Base-by-base conservation (phyloP, 2,113 vertebrate genomes). In the Corythoichthys haematopterus region DNA sequence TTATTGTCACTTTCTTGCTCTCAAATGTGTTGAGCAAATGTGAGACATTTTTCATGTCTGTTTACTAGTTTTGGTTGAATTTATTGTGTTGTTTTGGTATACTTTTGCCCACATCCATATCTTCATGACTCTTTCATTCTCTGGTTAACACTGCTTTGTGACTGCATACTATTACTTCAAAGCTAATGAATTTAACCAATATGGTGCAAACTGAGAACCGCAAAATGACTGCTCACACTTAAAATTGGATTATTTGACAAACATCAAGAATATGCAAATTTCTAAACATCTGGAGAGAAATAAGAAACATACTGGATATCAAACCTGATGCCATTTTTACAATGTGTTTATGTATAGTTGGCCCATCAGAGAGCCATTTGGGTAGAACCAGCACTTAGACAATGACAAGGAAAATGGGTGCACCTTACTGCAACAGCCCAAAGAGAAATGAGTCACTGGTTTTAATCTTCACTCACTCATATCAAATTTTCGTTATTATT, bases 21-120 rank as follows among this genome's bases (percentile, higher is more conserved):
- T 66, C 51, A 57, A 68, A 70, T 74, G 63, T 64, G 63, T 37
- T 16, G 59, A 37, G 11, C 56, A 70, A 50, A 75, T 75, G 58
- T 43, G 61, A 36, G 14, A 46, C 28, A 58, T 71, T 69, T 75
- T 58, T 33, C 35, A 51, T 79, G 48, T 66, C 12, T 12, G n/a
- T 68, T 60, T 55, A 40, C 58, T 55, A 69, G 62, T 46, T 69
- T 43, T 0, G 12, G 64, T 71, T 51, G 4, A 70, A 70, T 56
- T 55, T 20, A 16, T 36, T 3, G 50, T 33, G 50, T 59, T 52
- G 47, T 45, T 52, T 52, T 52, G 6, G 16, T 55, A 55, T 33
- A 1, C 28, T 8, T 20, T 20, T 16, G 6, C 12, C 4, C 55
- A 35, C 33, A 13, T 38, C 2, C 36, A 59, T 38, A 36, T 16